Percentiles rank a stretch among this genome's conserved stretches.
Conservation (phyloP, 1,140 invertebrate species). For the Drosophila triauraria region DNA sequence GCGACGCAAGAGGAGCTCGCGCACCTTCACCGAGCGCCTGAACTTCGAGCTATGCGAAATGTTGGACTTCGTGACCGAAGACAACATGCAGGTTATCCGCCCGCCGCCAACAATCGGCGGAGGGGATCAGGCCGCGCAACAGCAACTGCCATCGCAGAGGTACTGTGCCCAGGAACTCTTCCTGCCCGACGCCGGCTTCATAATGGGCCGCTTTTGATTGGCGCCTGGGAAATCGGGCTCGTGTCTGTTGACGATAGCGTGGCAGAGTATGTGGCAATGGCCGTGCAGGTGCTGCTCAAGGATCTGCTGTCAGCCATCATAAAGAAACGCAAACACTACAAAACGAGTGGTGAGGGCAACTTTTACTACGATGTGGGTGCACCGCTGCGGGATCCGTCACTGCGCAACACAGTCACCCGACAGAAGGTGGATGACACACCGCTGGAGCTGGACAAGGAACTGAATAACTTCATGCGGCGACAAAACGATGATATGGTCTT, state of each 20-base stretch:
- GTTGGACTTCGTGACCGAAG: conserved; percentile 86
- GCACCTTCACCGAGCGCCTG: conserved; percentile 88
- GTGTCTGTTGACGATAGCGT: conserved; percentile 92
- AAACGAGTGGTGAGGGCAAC: conserved; percentile 87
- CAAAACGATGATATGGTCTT: conserved; percentile 85
- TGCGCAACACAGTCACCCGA: conserved; percentile 77
- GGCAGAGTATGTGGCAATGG: conserved; percentile 90
- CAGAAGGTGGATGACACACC: conserved; percentile 85
- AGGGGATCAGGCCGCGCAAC: conserved; percentile 59
- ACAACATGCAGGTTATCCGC: conserved; percentile 74
- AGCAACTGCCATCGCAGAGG: conserved; percentile 79
- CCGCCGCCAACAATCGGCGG: conserved; percentile 54
- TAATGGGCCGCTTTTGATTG: conserved; percentile 92
- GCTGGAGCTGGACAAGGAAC: conserved; percentile 86
- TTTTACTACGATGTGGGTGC: conserved; percentile 91
- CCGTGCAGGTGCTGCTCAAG: conserved; percentile 91
- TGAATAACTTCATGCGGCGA: conserved; percentile 85
- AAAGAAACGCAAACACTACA: conserved; percentile 90
- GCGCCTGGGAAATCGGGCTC: conserved; percentile 93
- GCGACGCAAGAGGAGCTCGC: conserved; percentile 86
- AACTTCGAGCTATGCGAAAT: conserved; percentile 88
- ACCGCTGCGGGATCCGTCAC: conserved; percentile 74
- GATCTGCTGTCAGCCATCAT: conserved; percentile 91
- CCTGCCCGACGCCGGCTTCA: conserved; percentile 91
- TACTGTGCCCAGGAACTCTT: conserved; percentile 89